Conservation (phyloP, 2,797 vertebrate species). For the Leuciscus waleckii region DNA sequence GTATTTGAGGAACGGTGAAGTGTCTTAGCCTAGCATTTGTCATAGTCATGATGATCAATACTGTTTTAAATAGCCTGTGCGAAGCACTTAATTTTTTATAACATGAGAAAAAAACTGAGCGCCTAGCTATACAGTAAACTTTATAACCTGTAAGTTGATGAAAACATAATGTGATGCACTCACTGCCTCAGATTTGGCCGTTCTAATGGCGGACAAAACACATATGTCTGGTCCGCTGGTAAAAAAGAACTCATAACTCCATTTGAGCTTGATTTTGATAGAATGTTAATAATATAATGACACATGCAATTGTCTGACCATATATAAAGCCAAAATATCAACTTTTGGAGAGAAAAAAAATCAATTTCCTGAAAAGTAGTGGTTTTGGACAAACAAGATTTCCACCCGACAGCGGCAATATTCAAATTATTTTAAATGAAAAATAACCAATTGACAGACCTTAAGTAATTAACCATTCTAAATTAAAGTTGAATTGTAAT, state of each 20-base stretch:
- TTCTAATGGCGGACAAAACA: background rate
- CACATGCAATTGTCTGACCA: background rate
- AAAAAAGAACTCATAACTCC: background rate
- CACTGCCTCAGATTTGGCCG: too few species aligned
- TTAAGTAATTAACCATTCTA: background rate
- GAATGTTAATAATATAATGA: background rate
- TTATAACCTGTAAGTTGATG: too few species aligned
- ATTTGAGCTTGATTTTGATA: background rate
- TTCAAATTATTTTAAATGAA: background rate
- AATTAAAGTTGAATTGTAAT: background rate
- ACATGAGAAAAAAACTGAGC: too few species aligned
- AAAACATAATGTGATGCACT: too few species aligned
- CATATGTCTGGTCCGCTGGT: background rate
- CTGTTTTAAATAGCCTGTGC: too few species aligned
- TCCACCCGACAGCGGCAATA: accelerated
- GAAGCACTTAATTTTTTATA: too few species aligned
- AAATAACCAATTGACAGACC: background rate
- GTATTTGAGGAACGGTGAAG: too few species aligned
- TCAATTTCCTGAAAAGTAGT: background rate
- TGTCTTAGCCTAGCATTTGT: too few species aligned
- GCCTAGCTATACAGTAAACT: too few species aligned
- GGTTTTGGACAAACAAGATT: background rate
- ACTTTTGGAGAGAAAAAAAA: background rate
- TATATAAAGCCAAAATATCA: background rate
- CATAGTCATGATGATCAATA: too few species aligned